Conservation (phyloP, 1,140 invertebrate species). For the Octopus sinensis region DNA sequence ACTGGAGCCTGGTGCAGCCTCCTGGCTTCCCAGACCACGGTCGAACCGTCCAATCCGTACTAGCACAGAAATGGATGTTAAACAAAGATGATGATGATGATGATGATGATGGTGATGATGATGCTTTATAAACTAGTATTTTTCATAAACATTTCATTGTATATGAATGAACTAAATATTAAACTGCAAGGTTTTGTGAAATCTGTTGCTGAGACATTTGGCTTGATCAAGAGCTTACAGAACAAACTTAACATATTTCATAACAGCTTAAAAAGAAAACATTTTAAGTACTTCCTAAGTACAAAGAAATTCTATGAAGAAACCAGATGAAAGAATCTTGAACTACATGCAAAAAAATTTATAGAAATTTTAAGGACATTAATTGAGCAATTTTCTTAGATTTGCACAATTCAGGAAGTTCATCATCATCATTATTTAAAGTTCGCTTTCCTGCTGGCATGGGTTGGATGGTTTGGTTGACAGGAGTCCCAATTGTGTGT, state of each 20-base stretch:
- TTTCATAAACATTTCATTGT: background rate
- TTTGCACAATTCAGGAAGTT: background rate
- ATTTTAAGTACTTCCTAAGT: background rate
- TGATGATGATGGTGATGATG: too few species aligned
- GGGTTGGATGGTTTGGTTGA: too few species aligned
- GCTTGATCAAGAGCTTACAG: background rate
- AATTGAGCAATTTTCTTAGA: background rate
- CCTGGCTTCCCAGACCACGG: too few species aligned
- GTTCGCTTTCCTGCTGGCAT: too few species aligned
- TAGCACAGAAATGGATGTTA: too few species aligned
- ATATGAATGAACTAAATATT: conserved; percentile 3
- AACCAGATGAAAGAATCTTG: background rate
- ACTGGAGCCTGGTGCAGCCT: too few species aligned
- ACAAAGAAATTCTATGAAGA: conserved; percentile 5
- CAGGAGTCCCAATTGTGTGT: too few species aligned
- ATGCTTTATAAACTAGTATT: background rate
- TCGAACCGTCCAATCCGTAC: too few species aligned
- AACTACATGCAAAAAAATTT: background rate
- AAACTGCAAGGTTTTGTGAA: conserved; percentile 5
- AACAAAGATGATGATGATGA: too few species aligned
- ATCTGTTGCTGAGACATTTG: background rate
- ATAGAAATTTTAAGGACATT: conserved; percentile 1
- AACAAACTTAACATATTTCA: background rate
- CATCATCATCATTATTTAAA: too few species aligned
- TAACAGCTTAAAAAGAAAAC: background rate